A percentile compares a stretch with the other conserved stretches of the same genome.
phyloP scores from a whole-genome alignment of 2,113 vertebrate species.

The Galbula dea region DNA sequence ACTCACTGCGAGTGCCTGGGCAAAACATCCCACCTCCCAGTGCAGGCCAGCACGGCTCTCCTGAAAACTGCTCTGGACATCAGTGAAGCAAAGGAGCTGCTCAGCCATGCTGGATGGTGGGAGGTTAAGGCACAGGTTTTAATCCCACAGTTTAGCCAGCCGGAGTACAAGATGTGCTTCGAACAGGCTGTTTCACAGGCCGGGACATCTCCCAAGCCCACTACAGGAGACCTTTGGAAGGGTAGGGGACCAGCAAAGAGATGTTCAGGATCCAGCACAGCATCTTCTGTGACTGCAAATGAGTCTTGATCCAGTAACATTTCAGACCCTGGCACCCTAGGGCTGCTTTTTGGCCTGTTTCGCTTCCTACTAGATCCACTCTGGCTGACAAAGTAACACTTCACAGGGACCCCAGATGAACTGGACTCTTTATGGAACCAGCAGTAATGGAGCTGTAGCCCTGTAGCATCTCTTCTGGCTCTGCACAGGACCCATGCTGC shows the following conservation, averaged over 20 bases:
- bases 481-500: accelerated
- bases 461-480: not conserved
- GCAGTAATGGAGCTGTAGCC: not conserved
- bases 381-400: accelerated
- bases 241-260: not conserved
- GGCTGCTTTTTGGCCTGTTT: not conserved
- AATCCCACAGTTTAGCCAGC: not conserved
- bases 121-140: constrained; percentile 60
- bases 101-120: not conserved
- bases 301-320: not conserved
- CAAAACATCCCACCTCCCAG: not conserved
- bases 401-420: not conserved
- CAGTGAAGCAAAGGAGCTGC: not conserved
- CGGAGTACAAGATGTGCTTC: accelerated
- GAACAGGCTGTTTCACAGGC: not conserved
- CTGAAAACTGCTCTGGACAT: not conserved
- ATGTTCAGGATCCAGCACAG: not conserved
- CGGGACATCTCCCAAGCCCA: not conserved
- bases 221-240: not conserved
- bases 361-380: not conserved
- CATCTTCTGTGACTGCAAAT: not conserved
- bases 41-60: not conserved
- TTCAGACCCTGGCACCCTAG: not conserved
- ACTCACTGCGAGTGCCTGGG: not conserved
- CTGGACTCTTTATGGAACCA: not conserved